Evolutionary conservation across 2,113 vertebrate species (phyloP).

Genomic region (Carassius gibelio): DNA sequence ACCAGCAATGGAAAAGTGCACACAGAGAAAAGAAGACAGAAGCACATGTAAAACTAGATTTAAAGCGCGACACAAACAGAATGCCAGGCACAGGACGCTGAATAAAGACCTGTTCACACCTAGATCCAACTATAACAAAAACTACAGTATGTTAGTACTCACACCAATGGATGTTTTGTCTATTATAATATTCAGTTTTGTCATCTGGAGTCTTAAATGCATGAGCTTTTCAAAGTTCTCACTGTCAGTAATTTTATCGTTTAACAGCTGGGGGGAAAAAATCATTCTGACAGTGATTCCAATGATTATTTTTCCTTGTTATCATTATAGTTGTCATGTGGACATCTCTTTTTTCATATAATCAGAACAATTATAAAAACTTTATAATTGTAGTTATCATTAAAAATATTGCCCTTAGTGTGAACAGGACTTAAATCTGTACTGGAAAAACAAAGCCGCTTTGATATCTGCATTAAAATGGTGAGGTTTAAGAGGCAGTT

Average conservation of each 20-base stretch:
- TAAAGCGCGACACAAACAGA: slow-evolving; percentile 45
- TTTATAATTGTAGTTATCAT: background rate
- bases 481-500: background rate
- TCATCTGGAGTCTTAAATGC: background rate
- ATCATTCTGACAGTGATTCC: too few relatives aligned
- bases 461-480: background rate
- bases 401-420: background rate
- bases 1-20: slow-evolving; percentile 53
- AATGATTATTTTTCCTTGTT: background rate
- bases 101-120: slow-evolving; percentile 22
- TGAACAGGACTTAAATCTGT: background rate
- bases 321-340: background rate
- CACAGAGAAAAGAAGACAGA: slow-evolving; percentile 57
- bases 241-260: too few relatives aligned
- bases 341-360: background rate
- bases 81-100: slow-evolving; percentile 41
- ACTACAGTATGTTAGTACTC: background rate
- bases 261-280: too few relatives aligned
- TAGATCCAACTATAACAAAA: background rate
- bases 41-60: slow-evolving; percentile 52
- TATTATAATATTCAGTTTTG: too few relatives aligned
- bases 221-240: background rate
- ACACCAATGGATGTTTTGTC: background rate
- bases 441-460: background rate
- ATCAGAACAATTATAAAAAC: background rate